Base-by-base conservation (phyloP, 2,113 vertebrate species). In the Alaudala cheleensis region DNA sequence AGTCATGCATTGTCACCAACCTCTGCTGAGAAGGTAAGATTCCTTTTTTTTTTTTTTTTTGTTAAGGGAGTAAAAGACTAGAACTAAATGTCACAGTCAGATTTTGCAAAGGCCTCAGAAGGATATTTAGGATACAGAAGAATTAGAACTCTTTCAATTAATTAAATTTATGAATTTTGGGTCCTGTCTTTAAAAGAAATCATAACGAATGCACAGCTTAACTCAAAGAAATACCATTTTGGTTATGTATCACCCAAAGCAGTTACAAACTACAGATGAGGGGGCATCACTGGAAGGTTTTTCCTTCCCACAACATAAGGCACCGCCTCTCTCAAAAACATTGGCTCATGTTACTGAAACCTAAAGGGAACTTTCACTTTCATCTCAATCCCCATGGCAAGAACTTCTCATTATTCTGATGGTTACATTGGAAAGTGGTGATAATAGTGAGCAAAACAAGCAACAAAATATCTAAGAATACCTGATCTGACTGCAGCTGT, bases 171-270 rank as follows among this genome's bases (percentile, higher is more conserved):
- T 23, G 76, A 76, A 51, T 79, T 34, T 8, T 67, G 24, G 12
- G 16, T 40, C 16, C 13, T 61, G 10, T 6, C 45, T 77, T 64
- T 50, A 54, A 88, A 84, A 54, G 16, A 87, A 79, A 29, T 79
- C 9, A 12, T 33, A 61, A 64, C 3, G 37, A 69, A 50, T 19
- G 18, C 28, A 61, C 12, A 77, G 20, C 5, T 87, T 21, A 25
- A 10, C 1, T 1, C 42, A 74, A 73, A 82, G 20, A 65, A 76
- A 72, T 25, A 25, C 5, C 1, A 1, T 39, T 44, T 61, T 3
- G 1, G 29, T 45, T 1, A 0, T 64, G 9, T 33, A 42, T 8
- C 21, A 70, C 26, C 5, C 34, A 64, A 22, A 0, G 5, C 11
- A 86, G 23, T 24, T 54, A n/a, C 29, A 77, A 93, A 34, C 12